These are phyloP conservation scores for Meriones psammophilus DNA, from an alignment of 2,797 vertebrate species.

Conservation along the genomic window DNA sequence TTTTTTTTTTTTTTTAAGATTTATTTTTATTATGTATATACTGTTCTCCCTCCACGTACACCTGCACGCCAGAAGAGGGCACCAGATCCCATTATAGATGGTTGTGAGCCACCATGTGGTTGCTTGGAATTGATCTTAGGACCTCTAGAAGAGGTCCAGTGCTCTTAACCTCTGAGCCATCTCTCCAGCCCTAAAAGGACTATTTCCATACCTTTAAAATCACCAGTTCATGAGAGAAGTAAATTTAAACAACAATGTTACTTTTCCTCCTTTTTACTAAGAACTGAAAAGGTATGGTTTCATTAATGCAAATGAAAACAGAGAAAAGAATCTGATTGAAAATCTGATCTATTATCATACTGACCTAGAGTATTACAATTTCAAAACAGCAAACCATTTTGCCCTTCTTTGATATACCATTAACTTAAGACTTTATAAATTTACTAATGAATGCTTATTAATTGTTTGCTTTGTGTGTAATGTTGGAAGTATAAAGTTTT, in stretches of 20 bases:
- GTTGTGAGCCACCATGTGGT: too few relatives aligned
- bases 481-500: neutral
- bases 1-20: too few relatives aligned
- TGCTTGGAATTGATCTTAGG: too few relatives aligned
- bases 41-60: too few relatives aligned
- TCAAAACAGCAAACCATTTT: neutral
- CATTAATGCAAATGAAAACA: constrained; percentile 1
- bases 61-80: too few relatives aligned
- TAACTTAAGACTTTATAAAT: neutral
- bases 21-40: too few relatives aligned
- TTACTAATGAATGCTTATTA: too few relatives aligned
- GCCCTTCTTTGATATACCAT: constrained; percentile 16
- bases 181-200: too few relatives aligned
- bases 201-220: neutral
- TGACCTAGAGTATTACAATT: neutral
- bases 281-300: neutral
- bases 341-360: neutral
- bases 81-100: too few relatives aligned
- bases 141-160: too few relatives aligned
- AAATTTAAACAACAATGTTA: constrained; percentile 46
- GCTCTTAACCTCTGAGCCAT: too few relatives aligned
- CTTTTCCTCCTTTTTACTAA: constrained; percentile 10
- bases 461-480: too few relatives aligned
- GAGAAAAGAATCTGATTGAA: neutral
- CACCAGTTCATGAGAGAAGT: constrained; percentile 36